Evolutionary conservation across 2,888 invertebrate species (phyloP).

Genomic region (Gerris lacustris): DNA sequence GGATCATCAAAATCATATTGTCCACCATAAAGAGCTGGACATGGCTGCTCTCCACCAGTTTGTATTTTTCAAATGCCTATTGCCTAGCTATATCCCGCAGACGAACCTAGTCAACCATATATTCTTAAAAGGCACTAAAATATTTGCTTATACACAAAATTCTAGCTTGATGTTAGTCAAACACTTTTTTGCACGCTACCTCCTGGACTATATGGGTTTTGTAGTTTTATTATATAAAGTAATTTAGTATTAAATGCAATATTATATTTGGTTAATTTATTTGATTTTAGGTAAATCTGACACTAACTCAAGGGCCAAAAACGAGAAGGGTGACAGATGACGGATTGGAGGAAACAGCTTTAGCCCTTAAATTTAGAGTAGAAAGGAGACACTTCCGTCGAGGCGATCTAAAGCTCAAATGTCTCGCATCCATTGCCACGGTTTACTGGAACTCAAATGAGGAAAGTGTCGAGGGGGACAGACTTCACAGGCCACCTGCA

Average conservation of each 20-base stretch:
- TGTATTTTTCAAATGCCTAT: too few relatives aligned
- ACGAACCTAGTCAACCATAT: too few relatives aligned
- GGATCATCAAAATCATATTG: too few relatives aligned
- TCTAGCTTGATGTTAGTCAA: too few relatives aligned
- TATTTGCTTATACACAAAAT: too few relatives aligned
- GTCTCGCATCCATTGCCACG: slow-evolving; percentile 74
- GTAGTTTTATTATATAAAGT: too few relatives aligned
- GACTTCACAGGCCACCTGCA: slow-evolving; percentile 54
- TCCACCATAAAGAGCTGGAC: too few relatives aligned
- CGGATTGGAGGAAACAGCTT: slow-evolving; percentile 60
- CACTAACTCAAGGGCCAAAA: slow-evolving; percentile 38
- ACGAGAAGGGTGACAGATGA: slow-evolving; percentile 45
- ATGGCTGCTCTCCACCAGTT: too few relatives aligned
- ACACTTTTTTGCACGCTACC: too few relatives aligned
- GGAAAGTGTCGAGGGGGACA: slow-evolving; percentile 70
- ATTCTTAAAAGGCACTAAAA: too few relatives aligned
- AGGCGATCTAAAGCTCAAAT: slow-evolving; percentile 78
- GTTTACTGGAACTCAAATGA: slow-evolving; percentile 80
- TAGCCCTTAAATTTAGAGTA: slow-evolving; percentile 69
- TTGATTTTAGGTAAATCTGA: slow-evolving; percentile 29
- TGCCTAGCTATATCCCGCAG: too few relatives aligned
- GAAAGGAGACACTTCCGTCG: slow-evolving; percentile 66
- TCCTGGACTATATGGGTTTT: too few relatives aligned
- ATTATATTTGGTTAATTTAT: background rate
- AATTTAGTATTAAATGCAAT: background rate